Evolutionary conservation across 2,797 vertebrate species (phyloP), one percentile per base, ranked within the genome.

Genomic region (Sebastes hubbsi): DNA sequence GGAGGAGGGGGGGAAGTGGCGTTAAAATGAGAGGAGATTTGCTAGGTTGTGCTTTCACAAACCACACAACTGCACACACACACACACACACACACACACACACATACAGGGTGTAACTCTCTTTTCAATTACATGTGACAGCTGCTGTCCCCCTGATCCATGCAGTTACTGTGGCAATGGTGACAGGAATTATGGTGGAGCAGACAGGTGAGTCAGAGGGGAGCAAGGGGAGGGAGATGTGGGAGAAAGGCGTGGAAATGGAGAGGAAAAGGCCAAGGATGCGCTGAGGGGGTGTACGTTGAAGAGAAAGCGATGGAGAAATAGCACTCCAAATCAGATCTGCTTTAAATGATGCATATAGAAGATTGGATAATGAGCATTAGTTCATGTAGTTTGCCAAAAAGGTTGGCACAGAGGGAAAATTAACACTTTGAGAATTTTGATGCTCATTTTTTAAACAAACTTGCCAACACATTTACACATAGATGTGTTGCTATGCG

Each of bases 101-200:
- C 88, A 85, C 61, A 78, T 72, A 65, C 74, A 38, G 81, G 84
- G 84, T 94, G 92, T 94, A 94, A 94, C 92, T 95, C 94, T 94
- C 87, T 94, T 94, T 94, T 95, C 93, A 95, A 94, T 95, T 95
- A 95, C 89, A 90, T 80, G 92, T 93, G 94, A 94, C 94, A 94
- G 94, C 91, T 92, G 91, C 93, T 94, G 93, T 93, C 94, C 90
- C 81, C 77, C 88, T 94, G 94, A 94, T 94, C 92, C 90, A 92
- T 92, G 90, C 88, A 87, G 85, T 90, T 87, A 83, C 91, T 89
- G 87, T 88, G 82, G 91, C 89, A 84, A 49, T 81, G 87, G 86
- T 90, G 93, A 93, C 90, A 92, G 89, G 92, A 94, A 93, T 94
- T 90, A 95, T 93, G 92, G 93, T 61, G 75, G 80, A 87, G 90